Base-by-base conservation (phyloP, 2,113 vertebrate genomes). In the Amphiprion percula region DNA sequence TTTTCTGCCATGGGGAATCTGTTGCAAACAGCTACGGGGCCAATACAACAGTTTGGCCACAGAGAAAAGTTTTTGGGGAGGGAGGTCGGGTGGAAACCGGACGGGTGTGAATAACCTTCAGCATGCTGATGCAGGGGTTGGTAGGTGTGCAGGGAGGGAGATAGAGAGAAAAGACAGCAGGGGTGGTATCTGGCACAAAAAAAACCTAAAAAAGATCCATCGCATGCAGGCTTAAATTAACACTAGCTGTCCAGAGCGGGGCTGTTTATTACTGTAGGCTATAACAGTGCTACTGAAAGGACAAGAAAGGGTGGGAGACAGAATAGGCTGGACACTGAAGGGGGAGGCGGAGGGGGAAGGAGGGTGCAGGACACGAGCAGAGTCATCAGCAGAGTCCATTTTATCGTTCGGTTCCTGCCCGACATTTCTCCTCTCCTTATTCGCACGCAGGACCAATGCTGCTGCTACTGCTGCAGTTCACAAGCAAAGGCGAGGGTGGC, bases 1-100 rank as follows among this genome's bases (percentile, higher is more conserved):
- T 53, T 55, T 92, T 94, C 91, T 94, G 94, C 91, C 92, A 93
- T 88, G 90, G 78, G 92, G 88, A 95, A 94, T 95, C 93, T 88
- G 91, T 92, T 94, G 91, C 93, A 94, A 94, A 95, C 90, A 89
- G 93, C 95, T 94, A 94, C 91, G 92, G 69, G 95, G 90, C 94
- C 33, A 94, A 95, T 94, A 92, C 93, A 93, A 77, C 88, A 62
- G 69, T 90, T 80, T 80, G 86, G 84, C 76, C 63, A 58, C 58
- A 59, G 66, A 68, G 70, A 80, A 66, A 76, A 74, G 67, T 67
- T 81, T 77, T 76, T 19, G 59, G 68, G 65, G 68, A 33, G 46
- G 55, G 55, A 52, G 65, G 74, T 68, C 14, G 63, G 77, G 67
- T 67, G 70, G 66, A 85, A 79, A 77, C 60, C 41, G 69, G 77